Percentiles rank a stretch among this genome's conserved stretches.
Evolutionary conservation across 1,140 invertebrate species (phyloP).

Genomic region (Idris sp.): DNA sequence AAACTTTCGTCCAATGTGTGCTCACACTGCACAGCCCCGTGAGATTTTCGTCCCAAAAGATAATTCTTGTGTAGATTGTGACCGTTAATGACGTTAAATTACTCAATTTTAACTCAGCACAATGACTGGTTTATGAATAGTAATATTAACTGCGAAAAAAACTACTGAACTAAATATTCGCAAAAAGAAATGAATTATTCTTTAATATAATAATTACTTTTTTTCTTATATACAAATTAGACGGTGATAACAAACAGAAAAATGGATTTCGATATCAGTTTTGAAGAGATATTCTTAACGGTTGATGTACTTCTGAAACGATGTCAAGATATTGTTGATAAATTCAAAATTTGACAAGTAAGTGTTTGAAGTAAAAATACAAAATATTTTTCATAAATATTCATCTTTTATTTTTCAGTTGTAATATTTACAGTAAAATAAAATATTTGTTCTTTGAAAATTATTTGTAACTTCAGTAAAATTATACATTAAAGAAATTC

Average conservation of each 20-base stretch:
- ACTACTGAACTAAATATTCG: too few relatives aligned
- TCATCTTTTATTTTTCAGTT: conserved; percentile 11
- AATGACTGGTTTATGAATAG: conserved; percentile 19
- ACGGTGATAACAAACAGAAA: too few relatives aligned
- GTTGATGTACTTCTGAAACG: conserved; percentile 1
- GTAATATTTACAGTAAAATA: too few relatives aligned
- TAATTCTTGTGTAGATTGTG: conserved; percentile 33
- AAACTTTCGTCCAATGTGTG: conserved; percentile 49
- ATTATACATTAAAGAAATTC: conserved; percentile 4
- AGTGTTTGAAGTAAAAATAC: too few relatives aligned
- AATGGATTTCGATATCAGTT: background rate
- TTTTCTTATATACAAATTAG: too few relatives aligned
- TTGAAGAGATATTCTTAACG: background rate
- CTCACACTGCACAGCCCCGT: conserved; percentile 22
- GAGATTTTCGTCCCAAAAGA: conserved; percentile 34
- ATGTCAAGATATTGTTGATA: conserved; percentile 1
- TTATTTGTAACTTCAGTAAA: too few relatives aligned
- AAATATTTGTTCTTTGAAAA: too few relatives aligned
- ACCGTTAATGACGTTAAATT: conserved; percentile 41
- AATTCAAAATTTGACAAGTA: background rate
- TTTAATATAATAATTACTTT: too few relatives aligned
- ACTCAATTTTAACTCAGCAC: conserved; percentile 33
- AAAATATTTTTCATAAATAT: too few relatives aligned
- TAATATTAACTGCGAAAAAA: too few relatives aligned
- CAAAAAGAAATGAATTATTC: too few relatives aligned